A percentile compares a stretch with the other conserved stretches of the same genome.
These are phyloP conservation scores for Subacronicta megacephala DNA, from an alignment of 2,888 invertebrate genomes.

Conservation along the genomic window DNA sequence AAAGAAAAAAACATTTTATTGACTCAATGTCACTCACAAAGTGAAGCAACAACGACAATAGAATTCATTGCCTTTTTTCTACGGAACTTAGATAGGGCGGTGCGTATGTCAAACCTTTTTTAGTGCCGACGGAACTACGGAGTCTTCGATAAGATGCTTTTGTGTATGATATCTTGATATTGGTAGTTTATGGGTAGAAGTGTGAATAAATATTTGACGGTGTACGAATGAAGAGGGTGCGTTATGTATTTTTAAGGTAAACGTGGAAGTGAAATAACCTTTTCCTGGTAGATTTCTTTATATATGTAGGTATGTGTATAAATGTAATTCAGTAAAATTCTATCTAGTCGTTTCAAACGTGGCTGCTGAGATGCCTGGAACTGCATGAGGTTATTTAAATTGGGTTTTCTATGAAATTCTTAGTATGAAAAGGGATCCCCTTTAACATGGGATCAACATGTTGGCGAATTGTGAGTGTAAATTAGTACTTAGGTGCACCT, in stretches of 20 bases:
- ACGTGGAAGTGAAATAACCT: too few relatives aligned
- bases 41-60: slow-evolving; percentile 18
- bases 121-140: slow-evolving; percentile 26
- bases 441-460: too few relatives aligned
- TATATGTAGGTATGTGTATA: too few relatives aligned
- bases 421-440: too few relatives aligned
- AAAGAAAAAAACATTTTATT: too few relatives aligned
- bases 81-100: slow-evolving; percentile 28
- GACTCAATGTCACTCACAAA: neutral
- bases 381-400: too few relatives aligned
- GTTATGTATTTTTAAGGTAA: neutral
- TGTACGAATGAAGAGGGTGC: slow-evolving; percentile 22
- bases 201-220: slow-evolving; percentile 29
- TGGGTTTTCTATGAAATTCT: too few relatives aligned
- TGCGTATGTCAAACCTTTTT: slow-evolving; percentile 37
- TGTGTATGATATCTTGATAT: slow-evolving; percentile 33
- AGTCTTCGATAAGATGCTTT: slow-evolving; percentile 25
- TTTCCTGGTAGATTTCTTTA: too few relatives aligned
- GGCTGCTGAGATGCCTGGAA: too few relatives aligned
- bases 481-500: too few relatives aligned
- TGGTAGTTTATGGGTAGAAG: slow-evolving; percentile 25
- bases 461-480: too few relatives aligned
- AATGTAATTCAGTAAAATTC: too few relatives aligned
- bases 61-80: slow-evolving; percentile 41
- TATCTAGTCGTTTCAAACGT: neutral